Percentiles rank a stretch among this genome's conserved stretches.
Evolutionary conservation across 2,888 invertebrate genomes (phyloP).

Genomic region (Podotricha telesiphe): DNA sequence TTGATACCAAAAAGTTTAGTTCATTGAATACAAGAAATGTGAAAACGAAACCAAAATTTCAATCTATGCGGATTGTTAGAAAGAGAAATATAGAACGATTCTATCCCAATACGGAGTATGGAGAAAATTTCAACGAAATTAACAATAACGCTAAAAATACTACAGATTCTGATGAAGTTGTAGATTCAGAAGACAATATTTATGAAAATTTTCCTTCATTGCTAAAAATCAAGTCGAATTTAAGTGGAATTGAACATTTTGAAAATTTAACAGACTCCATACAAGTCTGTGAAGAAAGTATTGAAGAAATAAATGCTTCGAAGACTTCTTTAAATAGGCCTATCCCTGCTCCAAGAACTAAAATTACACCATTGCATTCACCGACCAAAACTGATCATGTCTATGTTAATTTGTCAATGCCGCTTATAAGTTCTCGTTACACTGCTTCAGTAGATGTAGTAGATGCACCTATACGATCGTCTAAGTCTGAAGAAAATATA

Average conservation of each 20-base stretch:
- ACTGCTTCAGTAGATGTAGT: slow-evolving; percentile 63
- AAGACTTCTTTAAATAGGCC: slow-evolving; percentile 81
- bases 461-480: slow-evolving; percentile 68
- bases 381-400: slow-evolving; percentile 81
- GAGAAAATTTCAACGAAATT: slow-evolving; percentile 77
- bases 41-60: slow-evolving; percentile 68
- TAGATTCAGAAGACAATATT: slow-evolving; percentile 61
- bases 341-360: slow-evolving; percentile 84
- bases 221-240: slow-evolving; percentile 63
- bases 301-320: slow-evolving; percentile 59
- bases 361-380: slow-evolving; percentile 64
- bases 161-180: slow-evolving; percentile 54
- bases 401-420: slow-evolving; percentile 84
- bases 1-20: slow-evolving; percentile 70
- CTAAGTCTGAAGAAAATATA: slow-evolving; percentile 69
- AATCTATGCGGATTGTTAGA: slow-evolving; percentile 76
- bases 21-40: slow-evolving; percentile 73
- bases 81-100: slow-evolving; percentile 79
- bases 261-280: slow-evolving; percentile 87
- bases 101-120: slow-evolving; percentile 78
- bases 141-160: slow-evolving; percentile 68
- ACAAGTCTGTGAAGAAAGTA: slow-evolving; percentile 84
- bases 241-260: slow-evolving; percentile 78
- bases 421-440: slow-evolving; percentile 65
- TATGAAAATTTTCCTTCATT: slow-evolving; percentile 77